These are phyloP conservation scores for Sitobion miscanthi DNA, from an alignment of 1,140 invertebrate species.

Conservation along the genomic window DNA sequence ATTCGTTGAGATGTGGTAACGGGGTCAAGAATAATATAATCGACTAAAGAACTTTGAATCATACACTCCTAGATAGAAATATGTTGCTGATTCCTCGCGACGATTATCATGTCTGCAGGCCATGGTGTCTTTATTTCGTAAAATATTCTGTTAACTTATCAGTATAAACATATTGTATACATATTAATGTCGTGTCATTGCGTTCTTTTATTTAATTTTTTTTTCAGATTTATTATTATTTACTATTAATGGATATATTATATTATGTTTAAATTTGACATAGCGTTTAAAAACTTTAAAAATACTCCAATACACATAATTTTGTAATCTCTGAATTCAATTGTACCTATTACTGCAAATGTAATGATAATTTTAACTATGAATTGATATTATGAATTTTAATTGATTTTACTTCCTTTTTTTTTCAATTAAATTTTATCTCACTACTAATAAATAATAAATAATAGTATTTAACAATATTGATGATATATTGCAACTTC, in stretches of 20 bases:
- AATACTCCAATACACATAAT: neutral
- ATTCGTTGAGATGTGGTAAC: neutral
- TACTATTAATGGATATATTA: neutral
- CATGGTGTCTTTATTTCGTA: neutral
- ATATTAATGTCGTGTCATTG: neutral
- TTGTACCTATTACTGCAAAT: neutral
- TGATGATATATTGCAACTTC: neutral
- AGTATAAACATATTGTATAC: neutral
- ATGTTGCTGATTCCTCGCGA: neutral
- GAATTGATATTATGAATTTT: neutral
- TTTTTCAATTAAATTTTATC: neutral
- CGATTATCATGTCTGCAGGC: neutral
- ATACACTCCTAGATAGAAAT: neutral
- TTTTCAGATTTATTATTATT: neutral
- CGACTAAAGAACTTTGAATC: neutral
- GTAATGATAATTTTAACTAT: neutral
- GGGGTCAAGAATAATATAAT: constrained; percentile 23
- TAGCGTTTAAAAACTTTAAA: too few relatives aligned
- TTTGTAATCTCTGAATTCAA: neutral
- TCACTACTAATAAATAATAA: neutral
- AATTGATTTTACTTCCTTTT: neutral
- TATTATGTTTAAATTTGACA: too few relatives aligned
- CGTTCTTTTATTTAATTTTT: neutral
- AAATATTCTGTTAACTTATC: neutral
- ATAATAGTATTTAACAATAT: neutral